Percentiles rank a stretch among this genome's conserved stretches.
Conservation (phyloP, 2,113 vertebrate genomes). For the Oplegnathus fasciatus region DNA sequence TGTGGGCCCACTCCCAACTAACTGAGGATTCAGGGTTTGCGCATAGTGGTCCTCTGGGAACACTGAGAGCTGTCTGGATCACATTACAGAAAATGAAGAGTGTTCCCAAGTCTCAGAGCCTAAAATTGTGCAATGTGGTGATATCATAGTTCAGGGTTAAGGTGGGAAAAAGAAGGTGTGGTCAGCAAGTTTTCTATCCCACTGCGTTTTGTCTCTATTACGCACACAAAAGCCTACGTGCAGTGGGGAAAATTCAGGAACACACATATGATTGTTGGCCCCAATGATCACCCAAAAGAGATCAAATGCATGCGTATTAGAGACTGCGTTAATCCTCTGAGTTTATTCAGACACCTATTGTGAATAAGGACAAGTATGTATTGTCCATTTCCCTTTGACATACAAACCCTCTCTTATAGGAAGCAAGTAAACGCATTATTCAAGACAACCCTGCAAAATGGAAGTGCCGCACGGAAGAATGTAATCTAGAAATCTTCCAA, state of each 20-base stretch:
- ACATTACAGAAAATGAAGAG: constrained; percentile 64
- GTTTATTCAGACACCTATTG: neutral
- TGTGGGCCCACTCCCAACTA: constrained; percentile 68
- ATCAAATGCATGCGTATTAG: neutral
- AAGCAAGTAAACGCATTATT: constrained; percentile 34
- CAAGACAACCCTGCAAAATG: neutral
- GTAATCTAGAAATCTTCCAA: constrained; percentile 68
- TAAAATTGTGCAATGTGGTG: constrained; percentile 71
- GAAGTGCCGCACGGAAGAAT: constrained; percentile 36
- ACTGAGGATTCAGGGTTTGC: constrained; percentile 58
- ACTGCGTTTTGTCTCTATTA: constrained; percentile 43
- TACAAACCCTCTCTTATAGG: constrained; percentile 47
- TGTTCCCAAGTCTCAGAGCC: constrained; percentile 50
- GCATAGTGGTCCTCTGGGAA: constrained; percentile 51
- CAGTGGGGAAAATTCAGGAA: constrained; percentile 2
- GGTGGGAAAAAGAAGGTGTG: constrained; percentile 63
- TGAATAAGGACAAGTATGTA: neutral
- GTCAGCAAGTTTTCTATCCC: constrained; percentile 55
- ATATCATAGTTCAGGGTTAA: constrained; percentile 71
- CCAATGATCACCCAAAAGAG: neutral
- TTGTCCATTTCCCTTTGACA: neutral
- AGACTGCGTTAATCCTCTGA: neutral
- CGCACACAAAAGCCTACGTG: constrained; percentile 1
- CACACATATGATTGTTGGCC: neutral
- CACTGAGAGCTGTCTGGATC: constrained; percentile 62